Conservation (phyloP, 2,113 vertebrate genomes). For the Psettodes erumei region DNA sequence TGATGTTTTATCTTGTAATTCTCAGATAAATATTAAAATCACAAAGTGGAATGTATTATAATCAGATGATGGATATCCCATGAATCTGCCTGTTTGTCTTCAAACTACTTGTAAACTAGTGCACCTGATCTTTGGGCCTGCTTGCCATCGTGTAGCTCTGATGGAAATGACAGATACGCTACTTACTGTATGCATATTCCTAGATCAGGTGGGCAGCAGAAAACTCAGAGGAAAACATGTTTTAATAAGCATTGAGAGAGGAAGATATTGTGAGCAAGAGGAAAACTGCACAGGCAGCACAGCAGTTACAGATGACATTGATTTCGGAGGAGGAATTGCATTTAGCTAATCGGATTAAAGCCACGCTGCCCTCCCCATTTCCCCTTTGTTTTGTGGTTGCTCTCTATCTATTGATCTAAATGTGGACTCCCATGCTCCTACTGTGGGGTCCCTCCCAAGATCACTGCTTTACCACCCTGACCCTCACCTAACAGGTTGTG, state of each 20-base stretch:
- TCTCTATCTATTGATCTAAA: slow-evolving; percentile 80
- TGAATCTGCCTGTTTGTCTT: neutral
- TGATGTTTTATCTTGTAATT: slow-evolving; percentile 1
- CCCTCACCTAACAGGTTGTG: slow-evolving; percentile 25
- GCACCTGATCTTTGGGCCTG: neutral
- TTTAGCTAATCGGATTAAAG: slow-evolving; percentile 84
- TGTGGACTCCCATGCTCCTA: slow-evolving; percentile 64
- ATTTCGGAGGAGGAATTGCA: slow-evolving; percentile 81
- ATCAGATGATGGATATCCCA: neutral
- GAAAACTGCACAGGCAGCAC: slow-evolving; percentile 28
- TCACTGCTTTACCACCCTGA: slow-evolving; percentile 29
- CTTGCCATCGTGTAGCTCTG: neutral
- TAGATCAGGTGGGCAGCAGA: slow-evolving; percentile 1
- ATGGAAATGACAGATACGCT: slow-evolving; percentile 30
- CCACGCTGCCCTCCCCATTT: slow-evolving; percentile 67
- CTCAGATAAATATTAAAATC: neutral
- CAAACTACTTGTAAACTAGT: neutral
- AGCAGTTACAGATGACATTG: slow-evolving; percentile 77
- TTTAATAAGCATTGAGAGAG: slow-evolving; percentile 44
- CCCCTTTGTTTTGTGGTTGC: slow-evolving; percentile 80
- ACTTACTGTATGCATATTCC: neutral
- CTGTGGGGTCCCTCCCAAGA: slow-evolving; percentile 52
- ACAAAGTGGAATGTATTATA: neutral
- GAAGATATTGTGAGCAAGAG: slow-evolving; percentile 33
- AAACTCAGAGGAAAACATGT: slow-evolving; percentile 29